Base-by-base conservation (phyloP, 2,113 vertebrate genomes). In the Notarius lentiginosus region DNA sequence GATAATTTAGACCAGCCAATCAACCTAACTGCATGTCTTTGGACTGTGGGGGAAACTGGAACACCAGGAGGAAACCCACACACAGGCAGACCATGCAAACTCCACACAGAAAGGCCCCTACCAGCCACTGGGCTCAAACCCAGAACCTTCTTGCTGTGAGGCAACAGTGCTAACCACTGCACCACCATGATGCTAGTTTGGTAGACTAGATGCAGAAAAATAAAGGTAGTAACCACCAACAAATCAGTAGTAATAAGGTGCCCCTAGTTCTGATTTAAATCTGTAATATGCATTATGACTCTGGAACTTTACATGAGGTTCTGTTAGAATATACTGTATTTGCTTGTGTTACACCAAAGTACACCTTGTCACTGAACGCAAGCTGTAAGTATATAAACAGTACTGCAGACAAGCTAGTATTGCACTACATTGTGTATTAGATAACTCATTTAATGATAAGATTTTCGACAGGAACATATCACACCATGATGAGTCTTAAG, bases 311-410 rank as follows among this genome's bases (percentile, higher is more conserved):
- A 60, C 56, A 80, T 60, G 8, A 80, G 5, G n/a, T 77, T 55
- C 5, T 56, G 20, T 76, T 77, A n/a, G n/a, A 49, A 49, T n/a
- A 30, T 80, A 80, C 30, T 60, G 17, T 41, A 60, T 10, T 60
- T 22, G 56, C 56, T 79, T 41, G 7, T 58, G 75, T 77, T 77
- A 77, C 6, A 79, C 53, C n/a, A 34, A 79, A 79, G 18, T 80
- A 80, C 27, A 80, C 41, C 41, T 41, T 41, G 41, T 41, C 41
- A 56, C 18, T 22, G 18, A 41, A 18, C 41, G 8, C 55, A 80
- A 80, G 79, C 53, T 79, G 10, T 79, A 79, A 27, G 53, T 58
- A 60, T 56, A 80, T 60, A 80, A 17, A 61, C 27, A 20, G 51
- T 14, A 58, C 17, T 79, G 9, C 15, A 79, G 27, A 77, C 49